Conservation (phyloP, 2,888 invertebrate genomes). For the Zhengitettix transpicula region DNA sequence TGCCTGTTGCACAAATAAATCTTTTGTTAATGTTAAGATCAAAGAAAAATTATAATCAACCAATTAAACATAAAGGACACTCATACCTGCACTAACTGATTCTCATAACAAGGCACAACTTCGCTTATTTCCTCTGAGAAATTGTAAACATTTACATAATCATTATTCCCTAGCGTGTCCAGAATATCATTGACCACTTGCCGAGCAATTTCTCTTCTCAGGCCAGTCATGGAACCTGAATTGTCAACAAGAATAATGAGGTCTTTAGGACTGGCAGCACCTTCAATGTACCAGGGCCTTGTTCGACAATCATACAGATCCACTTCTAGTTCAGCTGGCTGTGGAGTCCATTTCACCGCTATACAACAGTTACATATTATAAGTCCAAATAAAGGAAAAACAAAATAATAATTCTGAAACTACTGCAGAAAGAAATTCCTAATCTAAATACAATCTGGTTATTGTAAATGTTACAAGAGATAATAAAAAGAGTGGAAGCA, state of each 20-base stretch:
- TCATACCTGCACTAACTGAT: conserved; percentile 64
- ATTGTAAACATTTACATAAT: conserved; percentile 91
- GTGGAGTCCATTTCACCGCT: conserved; percentile 9
- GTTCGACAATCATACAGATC: conserved; percentile 93
- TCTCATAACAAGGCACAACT: conserved; percentile 72
- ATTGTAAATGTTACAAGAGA: not conserved
- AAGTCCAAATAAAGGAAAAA: too few species aligned
- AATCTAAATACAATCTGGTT: not conserved
- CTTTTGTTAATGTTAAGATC: not conserved
- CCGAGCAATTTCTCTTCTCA: conserved; percentile 39
- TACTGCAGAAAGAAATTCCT: too few species aligned
- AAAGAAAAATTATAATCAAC: not conserved
- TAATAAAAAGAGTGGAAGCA: not conserved
- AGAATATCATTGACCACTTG: conserved; percentile 53
- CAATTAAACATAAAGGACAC: too few species aligned
- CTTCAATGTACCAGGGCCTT: conserved; percentile 93
- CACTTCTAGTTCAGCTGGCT: conserved; percentile 24
- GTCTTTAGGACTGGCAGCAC: conserved; percentile 95
- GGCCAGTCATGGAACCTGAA: conserved; percentile 83
- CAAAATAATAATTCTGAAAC: too few species aligned
- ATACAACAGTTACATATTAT: not conserved
- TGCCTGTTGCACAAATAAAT: conserved; percentile 49
- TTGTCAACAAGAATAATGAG: conserved; percentile 72
- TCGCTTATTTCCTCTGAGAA: conserved; percentile 61
- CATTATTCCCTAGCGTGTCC: conserved; percentile 92